Evolutionary conservation across 2,797 vertebrate species (phyloP), one percentile per base, ranked within the genome.

Genomic region (Acanthornis magna): DNA sequence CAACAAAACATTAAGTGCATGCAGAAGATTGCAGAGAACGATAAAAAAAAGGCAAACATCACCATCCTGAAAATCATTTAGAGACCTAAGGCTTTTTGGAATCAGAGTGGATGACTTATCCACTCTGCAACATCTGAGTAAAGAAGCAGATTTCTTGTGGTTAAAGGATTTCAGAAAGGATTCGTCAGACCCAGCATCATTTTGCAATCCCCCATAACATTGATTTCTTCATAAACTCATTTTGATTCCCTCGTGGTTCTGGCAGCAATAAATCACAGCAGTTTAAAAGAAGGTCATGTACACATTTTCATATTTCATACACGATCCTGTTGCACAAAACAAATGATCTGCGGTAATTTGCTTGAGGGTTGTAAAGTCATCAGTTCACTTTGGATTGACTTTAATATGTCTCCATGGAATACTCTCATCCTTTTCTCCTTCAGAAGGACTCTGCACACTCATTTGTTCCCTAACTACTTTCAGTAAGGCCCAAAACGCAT

Each of bases 231-330:
- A 71, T 53, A 89, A 72, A 47, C 40, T 68, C 55, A 57, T 88
- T 81, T 84, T 84, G 93, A 95, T 83, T 88, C 79, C 88, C 66
- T 87, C 4, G 4, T 88, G 86, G 73, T 95, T 93, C 92, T 93
- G 84, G 95, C 68, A 96, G 81, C 75, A 91, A 96, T 96, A 97
- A 92, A 95, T 96, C 88, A 76, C 42, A 67, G 50, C 67, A 79
- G 51, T 91, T 96, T 96, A 95, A 96, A 93, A 85, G 68, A 96
- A 97, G 88, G 89, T 96, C 94, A 91, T 58, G 58, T 87, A 92
- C 80, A 94, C 53, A 58, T 91, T 80, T 96, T 97, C 87, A 43
- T 96, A 95, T 96, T 97, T 96, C 95, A 93, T 94, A 82, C 60
- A 90, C 0, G 6, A 95, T 86, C 85, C 67, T 48, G 22, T 87